Conservation (phyloP, 2,888 invertebrate species). For the Nephrocerus scutellatus region DNA sequence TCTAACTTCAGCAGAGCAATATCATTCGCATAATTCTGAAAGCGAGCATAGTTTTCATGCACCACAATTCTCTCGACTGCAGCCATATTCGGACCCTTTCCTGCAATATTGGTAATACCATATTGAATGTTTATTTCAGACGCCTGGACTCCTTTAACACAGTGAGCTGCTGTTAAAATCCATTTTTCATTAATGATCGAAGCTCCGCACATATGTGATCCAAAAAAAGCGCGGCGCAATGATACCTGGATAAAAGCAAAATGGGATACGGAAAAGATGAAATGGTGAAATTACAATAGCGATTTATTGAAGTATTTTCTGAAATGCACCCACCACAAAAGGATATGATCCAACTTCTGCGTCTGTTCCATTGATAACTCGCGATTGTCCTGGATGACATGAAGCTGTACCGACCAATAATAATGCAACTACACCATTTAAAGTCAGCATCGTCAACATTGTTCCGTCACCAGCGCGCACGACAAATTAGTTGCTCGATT, state of each 20-base stretch:
- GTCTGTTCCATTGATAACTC: conserved; percentile 20
- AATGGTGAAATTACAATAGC: not conserved
- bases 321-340: conserved; percentile 6
- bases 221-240: not conserved
- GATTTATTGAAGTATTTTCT: not conserved
- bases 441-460: not conserved
- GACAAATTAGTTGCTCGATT: no score
- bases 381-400: not conserved
- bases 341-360: conserved; percentile 14
- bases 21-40: conserved; percentile 32
- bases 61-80: conserved; percentile 21
- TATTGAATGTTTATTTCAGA: conserved; percentile 14
- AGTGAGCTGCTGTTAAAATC: conserved; percentile 7
- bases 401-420: not conserved
- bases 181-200: conserved; percentile 1
- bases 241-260: no score
- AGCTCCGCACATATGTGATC: conserved; percentile 4
- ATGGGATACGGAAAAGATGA: no score
- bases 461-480: not conserved
- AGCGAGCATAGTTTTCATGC: conserved; percentile 30
- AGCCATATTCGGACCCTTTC: conserved; percentile 7
- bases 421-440: not conserved
- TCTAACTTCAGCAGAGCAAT: conserved; percentile 34
- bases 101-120: conserved; percentile 9
- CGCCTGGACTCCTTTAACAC: not conserved